Conservation (phyloP, 1,140 invertebrate genomes). For the Drepana arcuata region DNA sequence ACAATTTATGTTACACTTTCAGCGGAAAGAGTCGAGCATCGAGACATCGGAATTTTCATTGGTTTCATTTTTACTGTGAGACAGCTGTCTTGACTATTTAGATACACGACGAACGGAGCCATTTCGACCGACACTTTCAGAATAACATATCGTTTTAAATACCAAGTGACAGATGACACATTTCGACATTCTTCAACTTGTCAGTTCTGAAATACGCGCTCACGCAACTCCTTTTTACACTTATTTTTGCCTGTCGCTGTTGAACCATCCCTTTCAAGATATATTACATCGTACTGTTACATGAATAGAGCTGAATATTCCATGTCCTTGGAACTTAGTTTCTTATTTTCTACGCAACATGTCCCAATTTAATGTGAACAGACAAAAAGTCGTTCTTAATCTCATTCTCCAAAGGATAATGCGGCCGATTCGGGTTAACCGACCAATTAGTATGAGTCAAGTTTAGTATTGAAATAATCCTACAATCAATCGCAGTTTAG, state of each 20-base stretch:
- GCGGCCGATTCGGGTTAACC: constrained; percentile 31
- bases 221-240: constrained; percentile 39
- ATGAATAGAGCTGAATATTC: constrained; percentile 1
- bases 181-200: constrained; percentile 71
- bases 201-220: constrained; percentile 54
- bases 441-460: constrained; percentile 32
- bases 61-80: constrained; percentile 37
- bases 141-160: constrained; percentile 70
- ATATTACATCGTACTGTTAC: too few species aligned
- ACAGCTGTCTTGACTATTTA: constrained; percentile 56
- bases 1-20: constrained; percentile 16
- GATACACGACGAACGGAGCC: constrained; percentile 39
- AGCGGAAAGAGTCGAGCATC: constrained; percentile 6
- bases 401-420: constrained; percentile 35
- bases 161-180: constrained; percentile 70
- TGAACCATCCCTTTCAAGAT: too few species aligned
- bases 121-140: constrained; percentile 35
- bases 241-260: constrained; percentile 29
- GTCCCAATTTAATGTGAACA: constrained; percentile 42
- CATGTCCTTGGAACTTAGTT: not conserved
- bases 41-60: constrained; percentile 40
- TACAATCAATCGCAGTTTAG: not conserved
- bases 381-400: constrained; percentile 37
- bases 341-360: constrained; percentile 24
- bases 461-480: constrained; percentile 3